Base-by-base conservation (phyloP, 2,113 vertebrate genomes). In the Lanius collurio region DNA sequence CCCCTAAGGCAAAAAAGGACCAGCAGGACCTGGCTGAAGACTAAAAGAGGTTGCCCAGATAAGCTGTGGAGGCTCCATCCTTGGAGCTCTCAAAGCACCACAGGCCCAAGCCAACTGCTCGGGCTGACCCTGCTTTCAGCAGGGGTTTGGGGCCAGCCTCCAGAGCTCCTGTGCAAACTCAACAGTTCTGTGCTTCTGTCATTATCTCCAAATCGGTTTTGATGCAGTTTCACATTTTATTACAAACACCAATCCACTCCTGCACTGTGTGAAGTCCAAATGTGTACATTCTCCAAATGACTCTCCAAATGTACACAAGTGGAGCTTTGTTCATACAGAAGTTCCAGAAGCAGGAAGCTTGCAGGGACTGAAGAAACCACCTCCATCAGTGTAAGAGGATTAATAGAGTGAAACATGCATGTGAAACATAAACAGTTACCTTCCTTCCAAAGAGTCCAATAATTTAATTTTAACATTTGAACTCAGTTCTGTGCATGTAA, bases 391-490 rank as follows among this genome's bases (percentile, higher is more conserved):
- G 5, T 10, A 53, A 65, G 11, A 64, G 3, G 26, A 82, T 21
- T 20, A 30, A 15, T 0, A 17, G 7, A 79, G 28, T 21, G 18
- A 77, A 67, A 77, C 7, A 60, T 2, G 6, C 3, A 44, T 0
- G 2, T 18, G 76, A 57, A 89, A 82, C 46, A 31, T 1, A 11
- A 0, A 11, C 3, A 53, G 53, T 42, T 67, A 30, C 33, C 41
- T 64, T 15, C 26, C 39, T 83, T 73, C 37, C 33, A 57, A 28
- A 30, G 56, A 89, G 39, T 24, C 18, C 10, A 74, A 4, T 10
- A 4, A 50, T 14, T 81, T 41, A 37, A 22, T 31, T 74, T 69
- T 77, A 20, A 64, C 20, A 60, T 59, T 24, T 70, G 5, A 68
- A 86, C 28, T 65, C 14, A 46, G 17, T 60, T 88, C 73, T 69